Evolutionary conservation across 1,140 invertebrate genomes (phyloP), one percentile per base, ranked within the genome.

Genomic region (Acromyrmex echinatior): DNA sequence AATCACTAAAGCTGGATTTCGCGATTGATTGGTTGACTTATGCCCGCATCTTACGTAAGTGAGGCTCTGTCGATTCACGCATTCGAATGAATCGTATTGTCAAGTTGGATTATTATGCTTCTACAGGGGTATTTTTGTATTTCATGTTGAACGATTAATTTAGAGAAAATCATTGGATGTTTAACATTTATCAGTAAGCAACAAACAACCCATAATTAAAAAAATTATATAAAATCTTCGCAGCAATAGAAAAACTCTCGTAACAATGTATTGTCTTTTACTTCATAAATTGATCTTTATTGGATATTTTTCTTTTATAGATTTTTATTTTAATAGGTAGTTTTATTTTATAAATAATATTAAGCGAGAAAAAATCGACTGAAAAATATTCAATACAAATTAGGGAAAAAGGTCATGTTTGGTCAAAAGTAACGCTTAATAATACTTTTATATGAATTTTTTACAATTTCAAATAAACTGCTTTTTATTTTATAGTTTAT

Each of bases 11-110:
- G 80, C 73, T 70, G 78, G 58, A 58, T 80, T 78, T 91, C 81
- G 87, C 90, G 86, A 92, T 92, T 90, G 91, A 91, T 88, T 87
- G 84, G 51, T 80, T 80, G 91, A 81, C 86, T 89, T 74, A 90
- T 89, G 86, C 89, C 87, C 85, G 86, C 80, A 81, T 91, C 86
- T 92, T 92, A 91, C 85, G 89, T 91, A 92, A 91, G 89, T 87
- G 90, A 91, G 88, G 68, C 86, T 84, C 70, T 91, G 86, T 92
- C 88, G 91, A 91, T 85, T 87, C 71, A 86, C 65, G 87, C 80
- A 91, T 88, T 87, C 78, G 58, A 79, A 76, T 74, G 58, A 81
- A 79, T 71, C 49, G 63, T 70, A 80, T 14, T 62, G 45, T 76
- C 80, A 76, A 25, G 28, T 84, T 12, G 28, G 39, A 76, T 84